Conservation (phyloP, 2,797 vertebrate genomes). For the Falco naumanni region DNA sequence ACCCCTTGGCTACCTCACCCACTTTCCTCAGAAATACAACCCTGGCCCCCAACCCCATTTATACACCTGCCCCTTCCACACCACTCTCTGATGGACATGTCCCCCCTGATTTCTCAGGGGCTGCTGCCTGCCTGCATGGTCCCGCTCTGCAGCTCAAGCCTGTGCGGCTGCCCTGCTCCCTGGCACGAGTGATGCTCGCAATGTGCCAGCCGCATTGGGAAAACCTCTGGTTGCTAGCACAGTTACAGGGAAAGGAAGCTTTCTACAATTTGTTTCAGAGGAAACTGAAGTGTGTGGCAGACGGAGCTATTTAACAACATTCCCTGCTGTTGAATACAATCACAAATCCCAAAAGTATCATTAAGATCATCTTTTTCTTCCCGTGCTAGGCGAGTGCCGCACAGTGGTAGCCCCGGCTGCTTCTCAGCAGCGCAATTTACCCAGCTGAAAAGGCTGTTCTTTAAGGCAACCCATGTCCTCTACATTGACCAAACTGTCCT, state of each 20-base stretch:
- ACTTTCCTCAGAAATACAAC: not conserved
- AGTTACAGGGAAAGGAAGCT: not conserved
- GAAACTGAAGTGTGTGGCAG: not conserved
- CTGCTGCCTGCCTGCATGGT: accelerated
- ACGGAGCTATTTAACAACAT: not conserved
- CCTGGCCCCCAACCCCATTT: not conserved
- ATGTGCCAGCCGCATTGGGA: too few relatives aligned
- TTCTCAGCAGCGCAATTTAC: not conserved
- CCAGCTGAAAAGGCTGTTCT: not conserved
- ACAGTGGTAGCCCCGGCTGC: not conserved
- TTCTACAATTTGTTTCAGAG: not conserved
- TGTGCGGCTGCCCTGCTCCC: accelerated
- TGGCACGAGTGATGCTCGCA: not conserved
- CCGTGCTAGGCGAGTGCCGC: not conserved
- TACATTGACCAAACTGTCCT: not conserved
- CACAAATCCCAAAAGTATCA: not conserved
- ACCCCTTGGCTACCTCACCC: not conserved
- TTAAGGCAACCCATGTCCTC: not conserved
- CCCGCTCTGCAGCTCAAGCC: not conserved
- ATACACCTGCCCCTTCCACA: not conserved
- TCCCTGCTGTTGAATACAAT: not conserved
- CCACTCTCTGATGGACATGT: not conserved
- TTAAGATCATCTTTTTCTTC: not conserved
- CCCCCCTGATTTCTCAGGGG: not conserved
- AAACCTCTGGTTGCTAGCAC: not conserved